These are phyloP conservation scores for Petrolisthes cinctipes DNA, from an alignment of 2,888 invertebrate species.

Conservation along the genomic window DNA sequence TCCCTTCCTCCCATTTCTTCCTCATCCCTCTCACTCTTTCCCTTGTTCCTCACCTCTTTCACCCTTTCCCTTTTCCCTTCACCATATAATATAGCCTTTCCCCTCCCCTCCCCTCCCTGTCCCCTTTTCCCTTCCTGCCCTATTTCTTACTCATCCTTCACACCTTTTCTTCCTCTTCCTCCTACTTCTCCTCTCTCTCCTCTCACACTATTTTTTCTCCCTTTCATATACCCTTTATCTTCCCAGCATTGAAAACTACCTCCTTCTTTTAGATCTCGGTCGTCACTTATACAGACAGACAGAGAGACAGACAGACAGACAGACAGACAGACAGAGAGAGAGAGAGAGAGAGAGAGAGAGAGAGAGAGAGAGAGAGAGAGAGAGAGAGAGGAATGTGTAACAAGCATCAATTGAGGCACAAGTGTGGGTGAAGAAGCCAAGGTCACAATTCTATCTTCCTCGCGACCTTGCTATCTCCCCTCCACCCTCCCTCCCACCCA, in stretches of 20 bases:
- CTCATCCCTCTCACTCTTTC: neutral
- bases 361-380: neutral
- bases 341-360: neutral
- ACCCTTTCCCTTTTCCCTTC: constrained; percentile 21
- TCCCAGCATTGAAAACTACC: neutral
- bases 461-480: neutral
- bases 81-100: neutral
- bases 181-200: neutral
- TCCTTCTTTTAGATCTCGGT: neutral
- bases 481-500: neutral
- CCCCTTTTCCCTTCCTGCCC: neutral
- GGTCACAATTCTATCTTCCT: neutral
- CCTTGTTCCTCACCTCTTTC: neutral
- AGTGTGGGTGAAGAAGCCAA: neutral
- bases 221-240: neutral
- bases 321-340: neutral
- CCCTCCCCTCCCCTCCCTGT: neutral
- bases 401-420: neutral
- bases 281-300: neutral
- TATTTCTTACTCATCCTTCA: neutral
- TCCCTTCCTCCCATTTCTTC: constrained; percentile 2
- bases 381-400: neutral
- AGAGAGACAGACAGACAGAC: neutral
- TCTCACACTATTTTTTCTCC: neutral
- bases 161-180: neutral